A percentile compares a stretch with the other conserved stretches of the same genome.
These are phyloP conservation scores for Sarcophaga peregrina DNA, from an alignment of 1,140 invertebrate genomes.

Conservation along the genomic window DNA sequence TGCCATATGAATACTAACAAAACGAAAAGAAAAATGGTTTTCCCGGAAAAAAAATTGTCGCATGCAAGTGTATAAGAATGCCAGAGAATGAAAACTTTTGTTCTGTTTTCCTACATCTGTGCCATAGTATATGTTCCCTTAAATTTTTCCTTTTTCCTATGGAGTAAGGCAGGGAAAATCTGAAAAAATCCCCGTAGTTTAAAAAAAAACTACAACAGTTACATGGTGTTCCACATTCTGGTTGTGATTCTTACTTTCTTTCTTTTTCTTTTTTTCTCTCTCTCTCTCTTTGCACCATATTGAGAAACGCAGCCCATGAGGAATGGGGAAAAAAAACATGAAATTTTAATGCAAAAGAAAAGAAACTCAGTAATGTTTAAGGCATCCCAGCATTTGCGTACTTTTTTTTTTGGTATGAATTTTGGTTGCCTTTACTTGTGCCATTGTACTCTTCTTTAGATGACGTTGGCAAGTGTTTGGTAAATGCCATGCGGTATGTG, in stretches of 20 bases:
- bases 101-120: too few species aligned
- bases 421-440: too few species aligned
- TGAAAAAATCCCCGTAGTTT: constrained; percentile 2
- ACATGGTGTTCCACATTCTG: background rate
- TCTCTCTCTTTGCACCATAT: background rate
- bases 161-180: background rate
- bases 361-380: background rate
- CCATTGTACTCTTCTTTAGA: too few species aligned
- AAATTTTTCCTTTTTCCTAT: too few species aligned
- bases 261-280: background rate
- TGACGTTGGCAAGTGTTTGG: too few species aligned
- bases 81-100: too few species aligned
- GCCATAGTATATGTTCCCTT: too few species aligned
- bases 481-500: too few species aligned
- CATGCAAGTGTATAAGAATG: too few species aligned
- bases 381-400: background rate
- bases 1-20: background rate
- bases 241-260: too few species aligned
- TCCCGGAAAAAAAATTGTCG: too few species aligned
- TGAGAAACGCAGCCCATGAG: background rate
- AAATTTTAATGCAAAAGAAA: background rate
- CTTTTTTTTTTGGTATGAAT: background rate
- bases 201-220: background rate
- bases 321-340: background rate
- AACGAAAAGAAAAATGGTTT: background rate